These are phyloP conservation scores for Bugulina stolonifera DNA, from an alignment of 2,888 invertebrate genomes.

Conservation along the genomic window DNA sequence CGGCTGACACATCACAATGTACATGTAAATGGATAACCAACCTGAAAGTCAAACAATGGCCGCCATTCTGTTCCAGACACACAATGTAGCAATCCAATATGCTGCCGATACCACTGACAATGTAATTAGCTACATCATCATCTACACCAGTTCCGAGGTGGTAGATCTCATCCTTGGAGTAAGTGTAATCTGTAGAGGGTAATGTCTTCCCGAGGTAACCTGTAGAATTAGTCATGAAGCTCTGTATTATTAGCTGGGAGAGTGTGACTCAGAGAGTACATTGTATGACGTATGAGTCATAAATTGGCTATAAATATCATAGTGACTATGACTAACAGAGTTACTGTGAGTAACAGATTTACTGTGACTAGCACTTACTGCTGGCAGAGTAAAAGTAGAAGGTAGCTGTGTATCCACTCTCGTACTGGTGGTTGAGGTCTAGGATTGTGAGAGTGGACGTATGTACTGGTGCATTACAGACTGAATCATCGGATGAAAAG, in stretches of 20 bases:
- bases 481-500: not conserved
- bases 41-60: slow-evolving; percentile 1
- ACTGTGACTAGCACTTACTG: too few species aligned
- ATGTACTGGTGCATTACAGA: not conserved
- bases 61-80: slow-evolving; percentile 16
- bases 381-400: not conserved
- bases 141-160: not conserved
- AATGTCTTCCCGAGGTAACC: not conserved
- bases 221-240: not conserved
- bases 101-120: not conserved
- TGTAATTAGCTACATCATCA: not conserved
- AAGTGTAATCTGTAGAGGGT: not conserved
- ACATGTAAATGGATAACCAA: too few species aligned
- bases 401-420: not conserved
- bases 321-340: too few species aligned
- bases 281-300: too few species aligned
- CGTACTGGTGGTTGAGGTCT: not conserved
- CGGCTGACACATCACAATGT: too few species aligned
- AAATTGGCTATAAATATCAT: too few species aligned
- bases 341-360: too few species aligned
- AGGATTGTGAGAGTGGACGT: not conserved
- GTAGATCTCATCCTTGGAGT: not conserved
- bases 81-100: not conserved
- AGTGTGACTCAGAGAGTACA: too few species aligned
- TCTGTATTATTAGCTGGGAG: too few species aligned